Evolutionary conservation across 2,888 invertebrate species (phyloP).

Genomic region (Callyntrura sp.): DNA sequence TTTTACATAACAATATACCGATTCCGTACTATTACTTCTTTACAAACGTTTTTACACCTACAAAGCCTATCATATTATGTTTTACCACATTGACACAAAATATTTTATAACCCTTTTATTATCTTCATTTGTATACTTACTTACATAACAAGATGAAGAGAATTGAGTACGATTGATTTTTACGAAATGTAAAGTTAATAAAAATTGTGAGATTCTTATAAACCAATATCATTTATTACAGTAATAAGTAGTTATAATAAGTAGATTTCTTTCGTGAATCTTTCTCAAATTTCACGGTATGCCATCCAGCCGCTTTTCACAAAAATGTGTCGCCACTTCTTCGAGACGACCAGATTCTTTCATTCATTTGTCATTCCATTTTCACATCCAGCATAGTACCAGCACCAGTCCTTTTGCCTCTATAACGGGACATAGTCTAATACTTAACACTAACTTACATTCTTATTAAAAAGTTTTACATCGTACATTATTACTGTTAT

Average conservation of each 20-base stretch:
- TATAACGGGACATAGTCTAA: slow-evolving; percentile 16
- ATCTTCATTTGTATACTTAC: background rate
- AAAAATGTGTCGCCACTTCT: background rate
- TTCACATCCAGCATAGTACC: slow-evolving; percentile 24
- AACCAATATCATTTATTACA: slow-evolving; percentile 25
- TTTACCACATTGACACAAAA: slow-evolving; percentile 35
- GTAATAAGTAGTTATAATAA: no score
- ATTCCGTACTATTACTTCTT: background rate
- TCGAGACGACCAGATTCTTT: slow-evolving; percentile 14
- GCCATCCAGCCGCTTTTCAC: no score
- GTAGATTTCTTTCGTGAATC: background rate
- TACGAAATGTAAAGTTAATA: background rate
- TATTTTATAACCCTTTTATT: slow-evolving; percentile 12
- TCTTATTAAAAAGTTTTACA: slow-evolving; percentile 2
- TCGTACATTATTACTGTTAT: background rate
- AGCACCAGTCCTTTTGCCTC: slow-evolving; percentile 13
- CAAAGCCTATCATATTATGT: background rate
- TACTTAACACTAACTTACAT: slow-evolving; percentile 22
- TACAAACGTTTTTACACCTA: slow-evolving; percentile 38
- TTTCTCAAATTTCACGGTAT: no score
- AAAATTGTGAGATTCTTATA: slow-evolving; percentile 26
- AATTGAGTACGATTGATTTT: background rate
- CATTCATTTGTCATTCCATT: slow-evolving; percentile 31
- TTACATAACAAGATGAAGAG: background rate
- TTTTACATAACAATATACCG: slow-evolving; percentile 28